Conservation (phyloP, 2,113 vertebrate species). For the Cacatua alba region DNA sequence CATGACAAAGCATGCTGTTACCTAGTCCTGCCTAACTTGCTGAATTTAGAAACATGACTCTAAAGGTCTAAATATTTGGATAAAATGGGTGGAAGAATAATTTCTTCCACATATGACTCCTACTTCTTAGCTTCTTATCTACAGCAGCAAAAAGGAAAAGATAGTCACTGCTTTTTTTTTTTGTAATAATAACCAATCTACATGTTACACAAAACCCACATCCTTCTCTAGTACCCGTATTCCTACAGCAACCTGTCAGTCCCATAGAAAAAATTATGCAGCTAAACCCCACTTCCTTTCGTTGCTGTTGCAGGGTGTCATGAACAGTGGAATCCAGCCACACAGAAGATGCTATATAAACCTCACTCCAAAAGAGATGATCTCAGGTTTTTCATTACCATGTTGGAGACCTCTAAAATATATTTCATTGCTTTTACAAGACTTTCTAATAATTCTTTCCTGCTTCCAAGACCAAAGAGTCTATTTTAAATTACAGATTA, state of each 20-base stretch:
- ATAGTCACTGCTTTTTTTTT: not conserved
- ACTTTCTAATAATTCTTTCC: not conserved
- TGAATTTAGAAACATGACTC: not conserved
- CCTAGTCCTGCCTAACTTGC: not conserved
- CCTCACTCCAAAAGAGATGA: not conserved
- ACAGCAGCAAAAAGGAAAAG: not conserved
- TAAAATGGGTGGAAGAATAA: not conserved
- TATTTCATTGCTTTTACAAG: not conserved
- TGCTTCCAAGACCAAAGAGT: not conserved
- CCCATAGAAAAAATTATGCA: not conserved
- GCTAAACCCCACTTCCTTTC: not conserved
- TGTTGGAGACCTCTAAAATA: not conserved
- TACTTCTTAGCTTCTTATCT: not conserved
- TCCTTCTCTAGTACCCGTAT: not conserved
- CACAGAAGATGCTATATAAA: not conserved
- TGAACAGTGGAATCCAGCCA: not conserved
- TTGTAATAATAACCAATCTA: not conserved
- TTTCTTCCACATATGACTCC: not conserved
- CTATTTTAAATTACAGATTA: not conserved
- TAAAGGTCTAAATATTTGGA: not conserved
- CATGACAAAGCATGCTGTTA: not conserved
- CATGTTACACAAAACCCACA: not conserved
- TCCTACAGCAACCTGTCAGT: not conserved
- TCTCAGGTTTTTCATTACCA: not conserved
- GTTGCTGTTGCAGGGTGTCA: not conserved